Conservation (phyloP, 2,888 invertebrate species). For the Meiosimyza decipiens region DNA sequence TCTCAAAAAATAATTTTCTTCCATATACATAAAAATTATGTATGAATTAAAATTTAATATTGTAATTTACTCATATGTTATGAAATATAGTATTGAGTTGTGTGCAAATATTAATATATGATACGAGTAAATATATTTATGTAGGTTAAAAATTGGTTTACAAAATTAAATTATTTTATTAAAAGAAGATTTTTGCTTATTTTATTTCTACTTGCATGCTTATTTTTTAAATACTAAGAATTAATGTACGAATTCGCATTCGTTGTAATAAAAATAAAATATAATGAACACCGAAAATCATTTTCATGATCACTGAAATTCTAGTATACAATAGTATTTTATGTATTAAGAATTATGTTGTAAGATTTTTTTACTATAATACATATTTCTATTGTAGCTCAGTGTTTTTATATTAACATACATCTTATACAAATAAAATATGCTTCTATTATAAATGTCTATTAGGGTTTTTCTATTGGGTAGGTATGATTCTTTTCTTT, state of each 20-base stretch:
- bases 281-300: constrained; percentile 45
- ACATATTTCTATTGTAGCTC: constrained; percentile 65
- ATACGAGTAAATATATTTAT: no score
- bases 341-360: constrained; percentile 63
- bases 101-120: no score
- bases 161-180: no score
- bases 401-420: constrained; percentile 58
- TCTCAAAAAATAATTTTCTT: constrained; percentile 39
- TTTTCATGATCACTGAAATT: constrained; percentile 51
- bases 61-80: constrained; percentile 1
- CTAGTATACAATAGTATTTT: constrained; percentile 64
- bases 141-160: no score
- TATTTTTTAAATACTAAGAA: background rate
- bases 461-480: background rate
- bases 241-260: no score
- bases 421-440: constrained; percentile 39
- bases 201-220: constrained; percentile 1
- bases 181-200: no score
- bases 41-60: constrained; percentile 39
- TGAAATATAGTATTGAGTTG: background rate
- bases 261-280: constrained; percentile 44
- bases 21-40: constrained; percentile 29
- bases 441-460: constrained; percentile 30
- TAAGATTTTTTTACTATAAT: constrained; percentile 61
- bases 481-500: no score